These are phyloP conservation scores for Phthorimaea operculella DNA, from an alignment of 1,140 invertebrate species.

Conservation along the genomic window DNA sequence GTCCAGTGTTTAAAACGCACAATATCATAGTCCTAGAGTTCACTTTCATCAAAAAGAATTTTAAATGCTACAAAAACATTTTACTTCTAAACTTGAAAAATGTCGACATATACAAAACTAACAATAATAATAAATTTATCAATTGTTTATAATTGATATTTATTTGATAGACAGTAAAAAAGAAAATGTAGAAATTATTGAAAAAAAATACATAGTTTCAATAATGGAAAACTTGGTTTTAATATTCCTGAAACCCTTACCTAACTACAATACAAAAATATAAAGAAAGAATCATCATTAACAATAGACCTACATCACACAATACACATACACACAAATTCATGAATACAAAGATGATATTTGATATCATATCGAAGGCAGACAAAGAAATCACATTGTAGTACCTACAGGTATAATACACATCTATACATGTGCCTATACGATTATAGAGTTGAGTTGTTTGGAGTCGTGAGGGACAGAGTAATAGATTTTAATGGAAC, in stretches of 20 bases:
- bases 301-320: background rate
- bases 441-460: background rate
- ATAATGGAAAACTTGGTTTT: constrained; percentile 53
- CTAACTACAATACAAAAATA: background rate
- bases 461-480: background rate
- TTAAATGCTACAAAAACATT: constrained; percentile 51
- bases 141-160: constrained; percentile 66
- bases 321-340: too few species aligned
- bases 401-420: background rate
- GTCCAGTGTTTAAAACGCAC: constrained; percentile 66
- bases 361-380: background rate
- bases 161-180: constrained; percentile 63
- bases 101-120: constrained; percentile 64
- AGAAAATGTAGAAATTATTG: constrained; percentile 63
- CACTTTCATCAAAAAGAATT: constrained; percentile 55
- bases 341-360: too few species aligned
- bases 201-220: constrained; percentile 64
- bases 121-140: constrained; percentile 61
- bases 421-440: background rate
- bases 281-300: background rate
- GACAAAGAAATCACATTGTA: background rate
- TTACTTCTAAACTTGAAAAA: constrained; percentile 53
- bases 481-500: constrained; percentile 6
- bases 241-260: constrained; percentile 14
- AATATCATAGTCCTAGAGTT: constrained; percentile 65